Evolutionary conservation across 2,888 invertebrate species (phyloP).

Genomic region (Leucophora obtusa): DNA sequence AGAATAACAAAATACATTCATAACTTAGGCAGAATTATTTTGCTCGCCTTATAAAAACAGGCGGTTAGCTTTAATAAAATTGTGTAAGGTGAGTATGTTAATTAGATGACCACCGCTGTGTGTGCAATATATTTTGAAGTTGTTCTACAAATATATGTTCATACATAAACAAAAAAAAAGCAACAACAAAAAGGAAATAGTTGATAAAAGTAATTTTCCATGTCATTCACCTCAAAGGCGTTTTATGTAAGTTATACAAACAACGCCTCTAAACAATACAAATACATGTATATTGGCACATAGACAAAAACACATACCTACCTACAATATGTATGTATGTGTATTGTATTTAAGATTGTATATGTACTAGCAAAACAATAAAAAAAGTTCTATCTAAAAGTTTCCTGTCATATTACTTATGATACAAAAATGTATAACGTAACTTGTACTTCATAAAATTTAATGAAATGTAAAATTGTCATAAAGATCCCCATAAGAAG

Average conservation of each 20-base stretch:
- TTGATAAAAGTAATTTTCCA: constrained; percentile 51
- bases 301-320: too few species aligned
- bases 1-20: too few species aligned
- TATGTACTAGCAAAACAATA: not conserved
- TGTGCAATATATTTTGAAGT: too few species aligned
- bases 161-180: constrained; percentile 18
- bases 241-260: constrained; percentile 31
- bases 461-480: constrained; percentile 52
- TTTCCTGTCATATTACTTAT: constrained; percentile 28
- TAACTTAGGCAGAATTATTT: too few species aligned
- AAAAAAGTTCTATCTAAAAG: constrained; percentile 23
- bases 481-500: constrained; percentile 10
- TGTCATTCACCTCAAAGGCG: constrained; percentile 54
- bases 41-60: too few species aligned
- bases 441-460: constrained; percentile 42
- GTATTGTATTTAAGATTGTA: not conserved
- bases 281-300: not conserved
- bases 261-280: constrained; percentile 28
- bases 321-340: too few species aligned
- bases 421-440: constrained; percentile 7
- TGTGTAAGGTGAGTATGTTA: too few species aligned
- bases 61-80: too few species aligned
- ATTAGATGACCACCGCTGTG: too few species aligned
- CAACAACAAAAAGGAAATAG: constrained; percentile 8
- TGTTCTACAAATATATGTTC: too few species aligned